Evolutionary conservation across 2,113 vertebrate species (phyloP), one percentile per base, ranked within the genome.

Genomic region (Ptyas mucosa): DNA sequence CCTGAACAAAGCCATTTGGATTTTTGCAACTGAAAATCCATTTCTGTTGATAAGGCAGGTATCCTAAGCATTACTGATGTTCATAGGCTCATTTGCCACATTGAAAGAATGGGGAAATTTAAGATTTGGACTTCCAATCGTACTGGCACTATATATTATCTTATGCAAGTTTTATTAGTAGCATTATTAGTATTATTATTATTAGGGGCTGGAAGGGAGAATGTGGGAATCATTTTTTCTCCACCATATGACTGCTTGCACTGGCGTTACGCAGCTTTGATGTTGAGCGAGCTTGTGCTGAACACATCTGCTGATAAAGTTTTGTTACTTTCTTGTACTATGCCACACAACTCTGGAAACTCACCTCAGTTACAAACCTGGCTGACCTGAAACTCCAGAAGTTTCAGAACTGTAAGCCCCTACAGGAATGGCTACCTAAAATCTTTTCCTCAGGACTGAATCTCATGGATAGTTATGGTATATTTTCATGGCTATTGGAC

Each of bases 351-450:
- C 96, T 96, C 94, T 94, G 97, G 96, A 97, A 97, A 97, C 93
- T 95, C 96, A 98, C 97, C 98, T 98, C 98, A 98, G 96, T 97
- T 90, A 46, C 91, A 92, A 90, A 94, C 91, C 90, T 34, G 7
- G 95, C 87, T 0, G 61, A 91, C 6, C 93, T 94, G 18, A 0
- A 92, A 93, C 91, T 93, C 87, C 0, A 0, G 43, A 90, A 53
- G 88, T 85, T 90, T 90, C 91, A 53, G 90, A 1, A 90, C 87
- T 1, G 1, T 92, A 64, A 46, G 3, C 53, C 69, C 64, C 85
- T 87, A 92, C 87, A 91, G 92, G 69, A 89, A 29, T 58, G 94
- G 91, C 95, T 90, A 89, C 93, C 93, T 92, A 95, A 95, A 94
- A 93, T 85, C 0, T 29, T 75, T 91, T 97, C 92, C 85, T 97